Percentiles rank a stretch among this genome's conserved stretches.
phyloP scores from a whole-genome alignment of 2,888 invertebrate genomes.

The Drosophila incognita region DNA sequence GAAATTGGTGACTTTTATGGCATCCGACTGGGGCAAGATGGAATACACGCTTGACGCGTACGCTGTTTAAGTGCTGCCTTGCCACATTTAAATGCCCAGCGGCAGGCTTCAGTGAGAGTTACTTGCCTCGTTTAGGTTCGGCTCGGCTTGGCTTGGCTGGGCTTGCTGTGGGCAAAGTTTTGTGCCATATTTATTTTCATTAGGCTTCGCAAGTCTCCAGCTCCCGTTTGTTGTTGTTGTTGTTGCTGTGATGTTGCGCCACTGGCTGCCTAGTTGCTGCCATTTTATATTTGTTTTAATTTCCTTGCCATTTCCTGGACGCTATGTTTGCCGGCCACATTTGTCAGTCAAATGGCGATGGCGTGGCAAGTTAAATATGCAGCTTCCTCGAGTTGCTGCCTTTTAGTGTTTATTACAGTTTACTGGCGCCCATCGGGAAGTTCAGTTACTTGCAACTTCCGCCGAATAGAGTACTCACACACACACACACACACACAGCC shows the following conservation, averaged over 20 bases:
- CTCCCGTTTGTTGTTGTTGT: conserved; percentile 14
- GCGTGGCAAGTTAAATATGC: conserved; percentile 61
- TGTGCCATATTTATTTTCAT: conserved; percentile 72
- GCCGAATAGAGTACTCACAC: conserved; percentile 22
- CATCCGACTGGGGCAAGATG: conserved; percentile 51
- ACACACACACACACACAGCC: conserved; percentile 16
- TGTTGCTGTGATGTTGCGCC: conserved; percentile 17
- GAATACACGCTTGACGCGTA: conserved; percentile 15
- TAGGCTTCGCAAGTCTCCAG: conserved; percentile 39
- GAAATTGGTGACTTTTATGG: conserved; percentile 77
- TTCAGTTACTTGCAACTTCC: conserved; percentile 77
- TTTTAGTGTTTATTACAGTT: conserved; percentile 77
- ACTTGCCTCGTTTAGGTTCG: conserved; percentile 2
- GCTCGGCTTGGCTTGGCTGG: background rate
- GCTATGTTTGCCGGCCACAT: conserved; percentile 60
- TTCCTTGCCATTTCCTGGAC: conserved; percentile 77
- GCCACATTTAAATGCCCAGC: conserved; percentile 59
- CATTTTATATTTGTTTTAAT: conserved; percentile 79
- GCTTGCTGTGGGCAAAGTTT: conserved; percentile 55
- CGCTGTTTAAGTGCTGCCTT: conserved; percentile 49
- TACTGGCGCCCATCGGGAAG: conserved; percentile 71
- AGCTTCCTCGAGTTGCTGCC: conserved; percentile 57
- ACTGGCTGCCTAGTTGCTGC: conserved; percentile 50
- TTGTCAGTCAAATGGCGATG: conserved; percentile 74
- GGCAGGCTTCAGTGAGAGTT: conserved; percentile 40